These are phyloP conservation scores for Prionace glauca DNA, from an alignment of 2,797 vertebrate genomes.

Conservation along the genomic window DNA sequence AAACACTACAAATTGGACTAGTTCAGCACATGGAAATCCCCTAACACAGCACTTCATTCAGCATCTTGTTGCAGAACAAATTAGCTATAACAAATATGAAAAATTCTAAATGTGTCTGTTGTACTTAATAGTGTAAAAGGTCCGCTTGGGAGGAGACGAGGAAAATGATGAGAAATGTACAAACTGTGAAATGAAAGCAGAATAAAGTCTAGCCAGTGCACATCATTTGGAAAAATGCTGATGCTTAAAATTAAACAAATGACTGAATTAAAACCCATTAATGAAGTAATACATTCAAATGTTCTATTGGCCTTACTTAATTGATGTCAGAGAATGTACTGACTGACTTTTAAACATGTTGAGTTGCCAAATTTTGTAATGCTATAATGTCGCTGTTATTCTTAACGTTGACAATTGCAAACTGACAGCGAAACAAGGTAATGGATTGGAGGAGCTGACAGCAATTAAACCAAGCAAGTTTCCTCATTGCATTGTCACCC, in stretches of 20 bases:
- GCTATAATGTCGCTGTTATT: background rate
- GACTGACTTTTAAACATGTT: background rate
- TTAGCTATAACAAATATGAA: background rate
- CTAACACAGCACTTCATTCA: background rate
- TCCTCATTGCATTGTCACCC: background rate
- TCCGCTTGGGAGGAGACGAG: background rate
- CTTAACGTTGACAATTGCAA: background rate
- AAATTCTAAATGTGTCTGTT: background rate
- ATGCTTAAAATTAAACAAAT: background rate
- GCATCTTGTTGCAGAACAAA: background rate
- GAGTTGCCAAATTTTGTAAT: background rate
- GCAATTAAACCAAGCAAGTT: background rate
- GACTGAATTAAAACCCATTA: background rate
- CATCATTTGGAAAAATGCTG: background rate
- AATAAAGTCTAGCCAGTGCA: background rate
- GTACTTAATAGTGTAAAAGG: background rate
- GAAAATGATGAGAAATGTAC: background rate
- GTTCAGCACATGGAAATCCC: background rate
- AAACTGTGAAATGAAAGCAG: background rate
- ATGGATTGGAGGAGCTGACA: background rate
- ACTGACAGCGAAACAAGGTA: background rate
- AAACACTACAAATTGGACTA: background rate
- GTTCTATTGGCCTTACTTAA: background rate
- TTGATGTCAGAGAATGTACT: background rate
- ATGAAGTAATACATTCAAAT: background rate